Base-by-base conservation (phyloP, 2,888 invertebrate genomes). In the Perizoma affinitatum region DNA sequence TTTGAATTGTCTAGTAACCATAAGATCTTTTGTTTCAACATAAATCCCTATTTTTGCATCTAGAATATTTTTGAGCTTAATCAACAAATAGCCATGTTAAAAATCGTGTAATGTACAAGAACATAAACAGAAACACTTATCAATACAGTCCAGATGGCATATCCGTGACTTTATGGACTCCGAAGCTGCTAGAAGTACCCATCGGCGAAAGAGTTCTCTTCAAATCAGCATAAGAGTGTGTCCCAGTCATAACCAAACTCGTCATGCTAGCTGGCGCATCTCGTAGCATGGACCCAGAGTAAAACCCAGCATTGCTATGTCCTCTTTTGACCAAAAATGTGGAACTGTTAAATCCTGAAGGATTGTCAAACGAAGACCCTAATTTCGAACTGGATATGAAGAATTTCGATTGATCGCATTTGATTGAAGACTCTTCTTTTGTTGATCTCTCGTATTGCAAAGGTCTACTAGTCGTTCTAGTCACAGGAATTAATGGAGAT, bases 111-210 rank as follows among this genome's bases (percentile, higher is more conserved):
- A 49, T 56, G 47, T 56, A 48, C 61, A 61, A 42, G 48, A 54
- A 49, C 48, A n/a, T n/a, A n/a, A 44, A 58, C 36, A 58, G 38
- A 71, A 75, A 63, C 67, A 72, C 62, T 61, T 65, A 73, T 85
- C 76, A 96, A 87, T 96, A 96, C 65, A 96, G 86, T 58, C 96
- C 96, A 47, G 96, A 96, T 67, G 95, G 95, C 85, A 95, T 93
- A 79, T 96, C 96, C 5, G 95, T 95, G 7, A 96, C 92, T 89
- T 96, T 96, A 55, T 94, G 93, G 41, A 88, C 80, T 36, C 94
- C 93, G 61, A 84, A 87, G 66, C 73, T 83, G 65, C 79, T 86
- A 4, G 86, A 84, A 45, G 73, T 67, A 6, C 87, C 88, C 61
- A 86, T 82, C 0, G 89, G 88, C 0, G 91, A 90, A 6, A 92